These are phyloP conservation scores for Maniola hyperantus DNA, from an alignment of 2,888 invertebrate species.

Conservation along the genomic window DNA sequence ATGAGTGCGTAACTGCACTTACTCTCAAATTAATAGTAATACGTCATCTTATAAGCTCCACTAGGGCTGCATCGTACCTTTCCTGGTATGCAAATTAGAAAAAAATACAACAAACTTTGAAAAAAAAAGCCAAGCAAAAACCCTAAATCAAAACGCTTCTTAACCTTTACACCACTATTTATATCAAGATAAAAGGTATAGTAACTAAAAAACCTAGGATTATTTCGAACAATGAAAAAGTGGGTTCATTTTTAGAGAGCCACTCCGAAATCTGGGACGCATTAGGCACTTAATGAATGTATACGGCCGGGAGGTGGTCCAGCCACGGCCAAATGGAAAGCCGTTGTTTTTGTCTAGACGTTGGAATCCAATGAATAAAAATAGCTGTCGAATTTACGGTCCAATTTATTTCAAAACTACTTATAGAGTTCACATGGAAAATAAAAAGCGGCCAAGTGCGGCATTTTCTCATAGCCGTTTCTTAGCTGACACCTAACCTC, in stretches of 20 bases:
- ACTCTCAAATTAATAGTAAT: too few relatives aligned
- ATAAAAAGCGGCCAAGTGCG: background rate
- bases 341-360: conserved; percentile 36
- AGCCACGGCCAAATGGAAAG: conserved; percentile 32
- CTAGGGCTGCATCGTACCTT: too few relatives aligned
- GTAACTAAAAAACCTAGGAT: conserved; percentile 17
- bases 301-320: conserved; percentile 37
- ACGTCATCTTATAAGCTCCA: too few relatives aligned
- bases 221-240: conserved; percentile 28
- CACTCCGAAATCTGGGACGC: conserved; percentile 35
- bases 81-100: too few relatives aligned
- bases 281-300: conserved; percentile 39
- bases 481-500: too few relatives aligned
- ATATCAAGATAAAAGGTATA: conserved; percentile 1
- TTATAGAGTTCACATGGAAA: too few relatives aligned
- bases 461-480: too few relatives aligned
- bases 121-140: too few relatives aligned
- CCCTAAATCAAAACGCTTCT: background rate
- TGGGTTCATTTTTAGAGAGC: conserved; percentile 25
- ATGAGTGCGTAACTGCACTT: too few relatives aligned
- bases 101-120: too few relatives aligned
- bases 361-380: conserved; percentile 27
- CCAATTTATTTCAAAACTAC: background rate
- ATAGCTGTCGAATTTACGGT: conserved; percentile 19
- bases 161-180: background rate